Evolutionary conservation across 2,888 invertebrate species (phyloP), one percentile per base, ranked within the genome.

Genomic region (Dermolepida albohirtum): DNA sequence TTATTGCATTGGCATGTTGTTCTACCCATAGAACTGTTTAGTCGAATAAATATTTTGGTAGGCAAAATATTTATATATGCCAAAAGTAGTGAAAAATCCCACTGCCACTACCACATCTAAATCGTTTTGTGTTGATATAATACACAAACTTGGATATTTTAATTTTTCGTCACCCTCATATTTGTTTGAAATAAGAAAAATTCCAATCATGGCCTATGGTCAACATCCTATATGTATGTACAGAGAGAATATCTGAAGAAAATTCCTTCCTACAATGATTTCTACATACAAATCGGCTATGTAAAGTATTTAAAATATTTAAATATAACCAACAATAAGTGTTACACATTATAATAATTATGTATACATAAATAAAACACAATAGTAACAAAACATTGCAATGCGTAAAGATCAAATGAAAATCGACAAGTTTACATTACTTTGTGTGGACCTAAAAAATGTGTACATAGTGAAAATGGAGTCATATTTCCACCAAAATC

Each of bases 401-500:
- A 65, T 52, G 14, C 34, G 52, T 14, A 54, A 27, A 43, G 14
- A 41, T 17, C 10, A 54, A 54, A 40, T 10, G 51, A 52, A 52
- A 40, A 40, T 54, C 16, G 29, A 52, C 44, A 52, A 43, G 41
- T 65, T 65, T 54, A 44, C 12, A 39, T 65, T 65, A 65, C 52
- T 43, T 65, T 65, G 51, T 65, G 64, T 65, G 40, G 34, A 29
- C 44, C 43, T 34, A 65, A 65, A 52, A 41, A 65, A 65, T 44
- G 54, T 65, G 64, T 65, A 63, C 47, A 49, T 47, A 49, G 47
- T 63, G 16, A 54, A 55, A 55, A 44, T 12, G 50, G 29, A 29
- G 64, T 65, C 64, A 65, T 65, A 65, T 65, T 65, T 65, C 64
- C 64, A 65, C 54, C 14, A 65, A 65, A 50, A 1, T n/a, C 27